Base-by-base conservation (phyloP, 2,113 vertebrate genomes). In the Heterotilapia buettikoferi region DNA sequence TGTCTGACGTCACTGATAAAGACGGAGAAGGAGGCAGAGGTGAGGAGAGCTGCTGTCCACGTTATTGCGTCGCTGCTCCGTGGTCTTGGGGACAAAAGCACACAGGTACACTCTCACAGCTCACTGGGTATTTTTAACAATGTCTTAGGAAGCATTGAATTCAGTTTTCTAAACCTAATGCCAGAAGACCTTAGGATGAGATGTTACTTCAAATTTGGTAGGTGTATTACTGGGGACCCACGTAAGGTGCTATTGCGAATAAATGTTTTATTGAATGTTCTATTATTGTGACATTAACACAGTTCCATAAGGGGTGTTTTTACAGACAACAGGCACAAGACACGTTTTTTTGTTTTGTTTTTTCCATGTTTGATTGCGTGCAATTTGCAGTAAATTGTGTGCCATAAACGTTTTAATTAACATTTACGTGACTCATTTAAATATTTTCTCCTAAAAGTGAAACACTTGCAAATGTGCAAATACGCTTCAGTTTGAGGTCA, bases 31-130 rank as follows among this genome's bases (percentile, higher is more conserved):
- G 96, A 98, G 85, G 96, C 93, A 0, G 97, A 98, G 80, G 98
- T 98, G 79, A 97, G 98, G 76, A 96, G 98, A 95, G 99, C 98
- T 0, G 98, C 98, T 0, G 93, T 99, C 80, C 97, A 99, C 0
- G 97, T 99, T 68, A 96, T 99, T 81, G 96, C 96, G 63, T 14
- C 98, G 86, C 95, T 99, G 92, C 96, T 99, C 5, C 96, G 96
- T 73, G 99, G 98, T 53, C 98, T 99, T 86, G 96, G 97, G 11
- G 95, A 97, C 71, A 97, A 96, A 93, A 95, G 97, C 56, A 97
- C 98, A 1, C 97, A 98, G 97, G 98, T 98, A 93, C 14, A 24
- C 36, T 13, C 12, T 9, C n/a, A 45, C 8, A 4, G 68, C 40
- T 71, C 66, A 71, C n/a, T 71, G 12, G 38, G 12, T 45, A 6